phyloP scores from a whole-genome alignment of 2,888 invertebrate species.

The Atherix ibis region DNA sequence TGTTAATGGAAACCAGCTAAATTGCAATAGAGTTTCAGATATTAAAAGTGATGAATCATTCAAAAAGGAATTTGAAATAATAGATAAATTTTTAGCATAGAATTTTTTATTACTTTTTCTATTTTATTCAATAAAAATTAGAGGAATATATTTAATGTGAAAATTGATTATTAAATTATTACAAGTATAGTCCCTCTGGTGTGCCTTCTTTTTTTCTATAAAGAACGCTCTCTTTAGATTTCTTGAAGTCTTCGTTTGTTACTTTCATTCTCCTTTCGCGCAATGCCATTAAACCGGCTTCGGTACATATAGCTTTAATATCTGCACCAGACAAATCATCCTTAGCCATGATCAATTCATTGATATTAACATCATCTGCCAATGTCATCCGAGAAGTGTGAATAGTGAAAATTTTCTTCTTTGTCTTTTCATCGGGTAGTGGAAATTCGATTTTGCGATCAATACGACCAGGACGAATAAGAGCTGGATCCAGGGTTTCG shows the following conservation, averaged over 20 bases:
- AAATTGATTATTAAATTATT: no score
- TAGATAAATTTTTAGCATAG: slow-evolving; percentile 13
- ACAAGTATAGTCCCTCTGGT: slow-evolving; percentile 96
- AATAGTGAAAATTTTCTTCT: slow-evolving; percentile 89
- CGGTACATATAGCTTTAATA: slow-evolving; percentile 98
- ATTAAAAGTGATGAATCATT: no score
- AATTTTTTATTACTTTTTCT: slow-evolving; percentile 2
- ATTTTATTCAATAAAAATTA: neutral
- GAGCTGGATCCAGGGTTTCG: slow-evolving; percentile 94
- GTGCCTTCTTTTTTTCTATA: slow-evolving; percentile 99
- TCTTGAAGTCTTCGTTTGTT: slow-evolving; percentile 98
- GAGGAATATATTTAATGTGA: no score
- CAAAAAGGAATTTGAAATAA: slow-evolving; percentile 13
- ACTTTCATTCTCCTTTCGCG: slow-evolving; percentile 98
- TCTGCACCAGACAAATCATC: slow-evolving; percentile 98
- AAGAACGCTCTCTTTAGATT: slow-evolving; percentile 97
- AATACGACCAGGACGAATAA: slow-evolving; percentile 96
- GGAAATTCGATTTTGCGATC: slow-evolving; percentile 99
- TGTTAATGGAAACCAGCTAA: no score
- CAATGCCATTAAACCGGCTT: slow-evolving; percentile 95
- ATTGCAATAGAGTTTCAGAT: no score
- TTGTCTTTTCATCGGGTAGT: slow-evolving; percentile 96
- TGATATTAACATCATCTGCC: slow-evolving; percentile 89
- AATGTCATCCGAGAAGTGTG: slow-evolving; percentile 99
- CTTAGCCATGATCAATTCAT: slow-evolving; percentile 96